Conservation (phyloP, 1,140 invertebrate species). For the Chlorops oryzae region DNA sequence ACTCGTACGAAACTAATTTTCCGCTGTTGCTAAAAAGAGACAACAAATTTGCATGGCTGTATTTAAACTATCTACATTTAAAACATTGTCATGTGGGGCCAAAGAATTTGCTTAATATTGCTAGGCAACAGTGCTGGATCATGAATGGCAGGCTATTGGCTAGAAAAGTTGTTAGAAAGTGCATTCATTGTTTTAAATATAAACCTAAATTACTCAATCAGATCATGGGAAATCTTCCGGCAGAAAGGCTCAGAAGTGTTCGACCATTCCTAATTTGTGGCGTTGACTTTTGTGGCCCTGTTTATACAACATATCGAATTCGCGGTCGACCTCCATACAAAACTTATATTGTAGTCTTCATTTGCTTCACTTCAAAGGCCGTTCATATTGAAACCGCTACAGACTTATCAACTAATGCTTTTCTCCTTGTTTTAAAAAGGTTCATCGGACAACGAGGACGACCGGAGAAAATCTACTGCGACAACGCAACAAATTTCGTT, state of each 20-base stretch:
- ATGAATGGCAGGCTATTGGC: too few relatives aligned
- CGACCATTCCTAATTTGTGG: conserved; percentile 9
- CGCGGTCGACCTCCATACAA: conserved; percentile 8
- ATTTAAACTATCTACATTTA: conserved; percentile 7
- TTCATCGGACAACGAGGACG: conserved; percentile 29
- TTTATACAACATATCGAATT: conserved; percentile 9
- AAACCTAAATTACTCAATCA: conserved; percentile 13
- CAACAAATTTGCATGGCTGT: neutral
- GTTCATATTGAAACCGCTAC: conserved; percentile 31
- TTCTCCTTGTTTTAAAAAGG: conserved; percentile 26
- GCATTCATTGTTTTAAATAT: conserved; percentile 11
- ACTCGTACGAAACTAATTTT: conserved; percentile 11
- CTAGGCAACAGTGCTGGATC: too few relatives aligned
- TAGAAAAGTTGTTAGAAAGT: conserved; percentile 11
- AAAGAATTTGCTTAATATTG: neutral
- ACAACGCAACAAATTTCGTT: conserved; percentile 35
- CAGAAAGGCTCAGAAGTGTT: conserved; percentile 1
- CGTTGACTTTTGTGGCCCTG: conserved; percentile 14
- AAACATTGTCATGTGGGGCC: conserved; percentile 4
- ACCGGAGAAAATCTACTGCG: conserved; percentile 20
- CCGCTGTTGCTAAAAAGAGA: neutral
- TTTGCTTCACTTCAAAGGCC: conserved; percentile 16
- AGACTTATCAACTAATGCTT: conserved; percentile 24
- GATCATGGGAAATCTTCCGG: conserved; percentile 11
- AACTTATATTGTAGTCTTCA: conserved; percentile 14